Base-by-base conservation (phyloP, 2,888 invertebrate genomes). In the Drosophila rellima region DNA sequence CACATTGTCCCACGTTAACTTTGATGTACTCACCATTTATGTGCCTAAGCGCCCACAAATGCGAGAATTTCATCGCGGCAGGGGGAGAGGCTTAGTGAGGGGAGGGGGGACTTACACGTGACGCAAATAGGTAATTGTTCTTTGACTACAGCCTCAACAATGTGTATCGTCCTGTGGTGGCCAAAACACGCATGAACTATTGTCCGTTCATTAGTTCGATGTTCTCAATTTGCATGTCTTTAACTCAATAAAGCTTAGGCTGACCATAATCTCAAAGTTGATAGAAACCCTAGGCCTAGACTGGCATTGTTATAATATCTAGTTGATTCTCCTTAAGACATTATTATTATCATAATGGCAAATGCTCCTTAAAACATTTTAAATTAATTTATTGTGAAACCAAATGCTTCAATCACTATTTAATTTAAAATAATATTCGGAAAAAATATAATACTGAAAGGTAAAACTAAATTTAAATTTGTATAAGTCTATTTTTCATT, bases 101-200 rank as follows among this genome's bases (percentile, higher is more conserved):
- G 3, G 42, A 4, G 42, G 10, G 42, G 11, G 42, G 10, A 56
- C 54, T 13, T 40, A 61, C 84, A 88, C 90, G 90, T 90, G 82
- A 86, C 84, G 80, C 82, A 85, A 89, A 88, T 89, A 82, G 84
- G 76, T 90, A 90, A 90, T 90, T 88, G 80, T 82, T 79, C 74
- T 77, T 69, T 71, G 77, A 74, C 61, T 74, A 62, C 42, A 55
- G 37, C 11, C 2, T 39, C 11, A 31, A 31, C 11, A 33, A 11
- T 17, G 8, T n/a, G 8, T 26, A 5, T 10, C 5, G 4, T 40
- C 3, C 2, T 11, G 40, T 18, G 40, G 40, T 11, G 18, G 4
- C 17, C 11, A 11, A 90, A 89, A 90, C 85, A 79, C 81, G 78
- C 70, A 78, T 69, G 70, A 74, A 75, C 62, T 15, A 15, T 20